Conservation (phyloP, 2,888 invertebrate species). For the Patella ulyssiponensis region DNA sequence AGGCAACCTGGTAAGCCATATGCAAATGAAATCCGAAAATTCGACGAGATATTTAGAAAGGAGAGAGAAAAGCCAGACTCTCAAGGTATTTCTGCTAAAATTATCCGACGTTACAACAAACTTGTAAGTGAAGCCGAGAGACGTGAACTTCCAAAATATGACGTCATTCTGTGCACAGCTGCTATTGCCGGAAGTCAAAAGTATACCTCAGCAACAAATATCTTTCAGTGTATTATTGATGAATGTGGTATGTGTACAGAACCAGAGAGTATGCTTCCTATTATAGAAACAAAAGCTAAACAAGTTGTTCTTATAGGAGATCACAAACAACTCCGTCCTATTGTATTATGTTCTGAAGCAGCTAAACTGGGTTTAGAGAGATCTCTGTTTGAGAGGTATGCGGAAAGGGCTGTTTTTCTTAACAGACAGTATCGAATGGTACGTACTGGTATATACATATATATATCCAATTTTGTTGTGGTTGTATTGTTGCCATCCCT, state of each 20-base stretch:
- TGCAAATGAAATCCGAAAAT: conserved; percentile 29
- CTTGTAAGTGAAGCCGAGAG: conserved; percentile 37
- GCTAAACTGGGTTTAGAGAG: conserved; percentile 51
- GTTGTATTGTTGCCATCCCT: too few relatives aligned
- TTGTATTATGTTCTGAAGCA: conserved; percentile 52
- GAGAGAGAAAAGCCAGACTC: conserved; percentile 25
- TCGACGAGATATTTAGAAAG: conserved; percentile 33
- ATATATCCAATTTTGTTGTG: too few relatives aligned
- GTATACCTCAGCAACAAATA: conserved; percentile 21
- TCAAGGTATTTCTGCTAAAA: conserved; percentile 33
- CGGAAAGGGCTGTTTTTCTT: conserved; percentile 44
- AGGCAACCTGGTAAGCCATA: conserved; percentile 35
- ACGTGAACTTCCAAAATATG: conserved; percentile 42
- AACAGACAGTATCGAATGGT: conserved; percentile 65
- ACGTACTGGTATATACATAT: conserved; percentile 14
- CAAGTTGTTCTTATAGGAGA: conserved; percentile 66
- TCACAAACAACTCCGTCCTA: conserved; percentile 65
- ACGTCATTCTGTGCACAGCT: conserved; percentile 58
- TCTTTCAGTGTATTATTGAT: conserved; percentile 60
- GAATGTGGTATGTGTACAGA: conserved; percentile 67
- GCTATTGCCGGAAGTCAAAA: conserved; percentile 39
- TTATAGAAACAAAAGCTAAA: conserved; percentile 49
- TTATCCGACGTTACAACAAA: conserved; percentile 37
- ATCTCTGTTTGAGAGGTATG: conserved; percentile 57
- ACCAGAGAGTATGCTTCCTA: conserved; percentile 59